phyloP scores from a whole-genome alignment of 2,113 vertebrate genomes.

The Maccullochella peelii region DNA sequence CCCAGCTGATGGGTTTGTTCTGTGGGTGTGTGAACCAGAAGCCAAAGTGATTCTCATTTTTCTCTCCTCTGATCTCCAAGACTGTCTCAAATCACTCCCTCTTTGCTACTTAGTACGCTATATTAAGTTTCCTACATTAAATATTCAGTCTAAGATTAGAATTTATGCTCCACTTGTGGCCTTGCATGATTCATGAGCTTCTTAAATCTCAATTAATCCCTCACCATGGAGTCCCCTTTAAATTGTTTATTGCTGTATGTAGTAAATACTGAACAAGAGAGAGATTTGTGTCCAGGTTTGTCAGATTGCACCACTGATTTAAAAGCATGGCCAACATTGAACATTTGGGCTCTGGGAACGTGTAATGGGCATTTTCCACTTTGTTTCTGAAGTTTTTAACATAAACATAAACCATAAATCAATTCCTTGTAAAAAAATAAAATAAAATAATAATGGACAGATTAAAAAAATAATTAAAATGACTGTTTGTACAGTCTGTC shows the following conservation, averaged over 20 bases:
- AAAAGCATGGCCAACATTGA: not conserved
- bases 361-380: too few species aligned
- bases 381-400: too few species aligned
- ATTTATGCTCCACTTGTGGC: not conserved
- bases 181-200: not conserved
- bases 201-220: not conserved
- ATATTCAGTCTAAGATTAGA: not conserved
- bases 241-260: not conserved
- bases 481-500: not conserved
- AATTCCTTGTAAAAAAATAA: not conserved
- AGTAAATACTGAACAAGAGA: not conserved
- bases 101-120: not conserved
- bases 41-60: not conserved
- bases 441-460: too few species aligned
- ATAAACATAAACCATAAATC: too few species aligned
- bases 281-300: not conserved
- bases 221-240: not conserved
- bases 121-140: not conserved
- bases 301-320: not conserved
- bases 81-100: not conserved
- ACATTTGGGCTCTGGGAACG: too few species aligned
- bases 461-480: constrained; percentile 2
- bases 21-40: constrained; percentile 26
- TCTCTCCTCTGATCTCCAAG: not conserved
- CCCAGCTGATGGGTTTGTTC: constrained; percentile 25